Evolutionary conservation across 2,797 vertebrate genomes (phyloP).

Genomic region (Heteromormyrus szaboi): DNA sequence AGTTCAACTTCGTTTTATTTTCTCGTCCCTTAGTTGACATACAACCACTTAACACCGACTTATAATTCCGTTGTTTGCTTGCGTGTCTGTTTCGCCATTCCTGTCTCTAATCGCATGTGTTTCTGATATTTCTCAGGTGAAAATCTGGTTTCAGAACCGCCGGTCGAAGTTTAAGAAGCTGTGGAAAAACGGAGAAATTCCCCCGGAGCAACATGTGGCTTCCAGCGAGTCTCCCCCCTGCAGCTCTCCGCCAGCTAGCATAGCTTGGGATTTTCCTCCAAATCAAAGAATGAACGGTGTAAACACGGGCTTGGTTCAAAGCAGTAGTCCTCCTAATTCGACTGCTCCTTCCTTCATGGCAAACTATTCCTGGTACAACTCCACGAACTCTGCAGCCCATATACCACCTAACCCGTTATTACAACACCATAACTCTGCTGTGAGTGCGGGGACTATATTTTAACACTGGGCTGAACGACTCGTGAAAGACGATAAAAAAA

Average conservation of each 20-base stretch:
- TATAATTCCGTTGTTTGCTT: neutral
- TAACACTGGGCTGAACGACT: slow-evolving; percentile 52
- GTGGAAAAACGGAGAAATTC: slow-evolving; percentile 93
- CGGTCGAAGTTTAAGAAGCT: slow-evolving; percentile 96
- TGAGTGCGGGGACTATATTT: slow-evolving; percentile 84
- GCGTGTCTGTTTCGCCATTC: neutral
- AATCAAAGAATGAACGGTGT: slow-evolving; percentile 69
- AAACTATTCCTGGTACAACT: slow-evolving; percentile 90
- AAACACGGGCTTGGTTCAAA: slow-evolving; percentile 64
- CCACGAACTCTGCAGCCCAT: slow-evolving; percentile 70
- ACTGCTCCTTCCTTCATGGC: slow-evolving; percentile 77
- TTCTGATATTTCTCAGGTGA: slow-evolving; percentile 62
- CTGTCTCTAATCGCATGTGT: neutral
- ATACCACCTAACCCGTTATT: slow-evolving; percentile 70
- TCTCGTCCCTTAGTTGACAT: neutral
- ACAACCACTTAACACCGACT: neutral
- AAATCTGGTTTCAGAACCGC: slow-evolving; percentile 98
- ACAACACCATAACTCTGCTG: slow-evolving; percentile 69
- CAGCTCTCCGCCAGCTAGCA: slow-evolving; percentile 67
- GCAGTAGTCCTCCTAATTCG: slow-evolving; percentile 72
- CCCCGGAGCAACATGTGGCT: slow-evolving; percentile 72
- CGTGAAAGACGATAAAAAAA: neutral
- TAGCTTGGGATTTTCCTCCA: slow-evolving; percentile 84
- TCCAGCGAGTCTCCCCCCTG: slow-evolving; percentile 77
- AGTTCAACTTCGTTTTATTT: neutral